Base-by-base conservation (phyloP, 2,888 invertebrate species). In the Amphipyra tragopoginis region DNA sequence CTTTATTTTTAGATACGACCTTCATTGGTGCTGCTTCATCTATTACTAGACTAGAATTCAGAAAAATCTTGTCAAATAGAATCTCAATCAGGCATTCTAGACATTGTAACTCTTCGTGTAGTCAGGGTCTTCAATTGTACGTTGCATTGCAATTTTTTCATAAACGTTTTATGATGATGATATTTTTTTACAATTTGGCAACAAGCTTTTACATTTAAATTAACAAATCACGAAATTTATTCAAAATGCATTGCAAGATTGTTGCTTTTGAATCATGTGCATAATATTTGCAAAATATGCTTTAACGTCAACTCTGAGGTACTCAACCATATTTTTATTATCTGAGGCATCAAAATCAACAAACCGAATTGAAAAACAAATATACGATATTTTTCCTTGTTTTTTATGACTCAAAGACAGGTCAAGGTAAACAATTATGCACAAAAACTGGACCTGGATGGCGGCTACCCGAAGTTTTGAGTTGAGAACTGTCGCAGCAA, bases 341-440 rank as follows among this genome's bases (percentile, higher is more conserved):
- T 6, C 7, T 11, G 11, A 34, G 1, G 14, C 9, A 34, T 34
- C 10, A 34, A 47, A 33, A 33, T 13, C 8, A 14, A 14, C 10
- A 47, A 15, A 5, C 9, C 5, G 5, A 33, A 47, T 1, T 0
- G 10, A 13, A 33, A 6, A 5, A 10, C 36, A 29, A 34, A 14
- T 36, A 36, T 7, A n/a, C n/a, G 34, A 29, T 21, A 3, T 50
- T 65, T 48, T 59, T 61, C 43, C 62, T 53, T 26, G 34, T 56
- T 61, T 2, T 50, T 54, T n/a, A 51, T 47, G 38, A 43, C 38
- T 52, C 36, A 73, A 60, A 72, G 50, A 52, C 51, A 43, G 69
- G 73, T 66, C 68, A 67, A 73, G 69, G 62, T 21, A 21, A 1
- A 1, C 3, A 21, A 61, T 11, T 44, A 7, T 43, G 38, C 8